Base-by-base conservation (phyloP, 1,140 invertebrate species). In the Bradysia coprophila region DNA sequence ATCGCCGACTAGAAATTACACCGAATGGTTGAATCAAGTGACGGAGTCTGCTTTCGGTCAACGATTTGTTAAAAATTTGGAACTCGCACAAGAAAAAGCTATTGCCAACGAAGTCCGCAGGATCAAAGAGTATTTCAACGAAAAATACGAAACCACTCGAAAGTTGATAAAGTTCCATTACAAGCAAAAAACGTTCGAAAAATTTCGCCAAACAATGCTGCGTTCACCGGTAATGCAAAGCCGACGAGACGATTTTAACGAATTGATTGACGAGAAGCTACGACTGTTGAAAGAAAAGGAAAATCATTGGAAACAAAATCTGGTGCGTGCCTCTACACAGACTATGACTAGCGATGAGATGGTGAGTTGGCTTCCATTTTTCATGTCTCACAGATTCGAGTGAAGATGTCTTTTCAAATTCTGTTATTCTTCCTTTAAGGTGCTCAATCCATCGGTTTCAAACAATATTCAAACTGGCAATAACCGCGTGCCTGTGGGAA, bases 231-330 rank as follows among this genome's bases (percentile, higher is more conserved):
- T 19, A n/a, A 19, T 6, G 6, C n/a, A 8, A n/a, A 37, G 5
- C 6, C 6, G 16, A 8, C 13, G n/a, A 16, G 34, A 37, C 5
- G 16, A 15, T 10, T 37, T 19, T 16, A 37, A 37, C 16, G 34
- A 37, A 37, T 10, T 37, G 8, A 8, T 15, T 15, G 18, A 19
- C 15, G 51, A 48, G 22, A 56, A 58, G n/a, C 50, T 51, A 31
- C 20, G 41, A 2, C 44, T 57, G 38, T 43, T 58, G 40, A 45
- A 55, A 18, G 51, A 54, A 34, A 55, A 54, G 19, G 54, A n/a
- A n/a, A n/a, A n/a, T n/a, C n/a, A n/a, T n/a, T n/a, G n/a, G n/a
- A n/a, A n/a, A n/a, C n/a, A n/a, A n/a, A n/a, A n/a, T n/a, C n/a
- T n/a, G n/a, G n/a, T n/a, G n/a, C n/a, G n/a, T n/a, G n/a, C n/a